Evolutionary conservation across 2,113 vertebrate genomes (phyloP), one percentile per base, ranked within the genome.

Genomic region (Cyanistes caeruleus): DNA sequence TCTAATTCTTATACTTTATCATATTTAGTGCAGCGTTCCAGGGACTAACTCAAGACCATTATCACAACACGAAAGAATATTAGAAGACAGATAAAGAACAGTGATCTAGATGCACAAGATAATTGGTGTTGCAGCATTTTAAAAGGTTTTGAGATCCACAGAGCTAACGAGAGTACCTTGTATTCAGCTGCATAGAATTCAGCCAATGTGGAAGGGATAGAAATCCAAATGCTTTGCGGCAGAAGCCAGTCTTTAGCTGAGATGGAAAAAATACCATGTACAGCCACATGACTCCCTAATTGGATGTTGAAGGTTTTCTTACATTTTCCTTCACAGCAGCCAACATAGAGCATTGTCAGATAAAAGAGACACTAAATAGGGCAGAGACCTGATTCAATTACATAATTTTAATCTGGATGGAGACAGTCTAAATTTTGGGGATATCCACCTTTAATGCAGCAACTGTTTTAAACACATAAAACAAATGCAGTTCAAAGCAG

Each of bases 301-400:
- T 87, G 84, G 53, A 87, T 21, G 7, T 43, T 62, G 70, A 41
- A 87, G 70, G 84, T 68, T 95, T 93, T 73, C 91, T 93, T 87
- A 82, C 70, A 75, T 87, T 91, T 96, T 68, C 78, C 74, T 96
- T 93, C 78, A 53, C 82, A 93, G 81, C 74, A 93, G 70, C 87
- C 84, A 65, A 60, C 75, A 87, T 70, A 62, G 58, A 63, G 46
- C 59, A 93, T 5, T 78, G 84, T 79, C 74, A 93, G 62, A 89
- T 93, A 74, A 95, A 74, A 85, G 51, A 82, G 67, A 79, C 52
- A 68, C 62, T 43, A 91, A 95, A 84, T 65, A 60, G 84, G 65
- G 30, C 84, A 93, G n/a, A 69, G 70, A 81, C 63, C 31, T 22
- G 18, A 89, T 79, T 72, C 65, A 83, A 53, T 85, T 84, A 79